These are phyloP conservation scores for Syrrhaptes paradoxus DNA, from an alignment of 2,113 vertebrate genomes.

Conservation along the genomic window DNA sequence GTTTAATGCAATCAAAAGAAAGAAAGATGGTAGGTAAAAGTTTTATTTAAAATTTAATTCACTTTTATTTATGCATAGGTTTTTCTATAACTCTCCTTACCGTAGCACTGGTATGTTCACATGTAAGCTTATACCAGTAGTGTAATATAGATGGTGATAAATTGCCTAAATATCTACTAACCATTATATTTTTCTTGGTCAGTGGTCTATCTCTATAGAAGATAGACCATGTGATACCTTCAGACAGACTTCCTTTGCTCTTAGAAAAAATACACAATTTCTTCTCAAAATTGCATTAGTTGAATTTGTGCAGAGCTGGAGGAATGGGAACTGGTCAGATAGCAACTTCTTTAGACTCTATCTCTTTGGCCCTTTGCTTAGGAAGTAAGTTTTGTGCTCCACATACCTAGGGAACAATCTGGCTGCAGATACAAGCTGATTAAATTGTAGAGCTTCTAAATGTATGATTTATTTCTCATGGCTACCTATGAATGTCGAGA, in stretches of 20 bases:
- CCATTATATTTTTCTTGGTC: background rate
- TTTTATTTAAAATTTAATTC: background rate
- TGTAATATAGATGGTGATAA: background rate
- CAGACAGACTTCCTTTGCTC: background rate
- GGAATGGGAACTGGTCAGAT: background rate
- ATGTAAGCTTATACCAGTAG: background rate
- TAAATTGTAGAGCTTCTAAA: background rate
- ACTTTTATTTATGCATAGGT: background rate
- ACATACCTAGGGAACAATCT: background rate
- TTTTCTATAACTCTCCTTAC: background rate
- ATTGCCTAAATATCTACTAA: background rate
- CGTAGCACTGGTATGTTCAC: background rate
- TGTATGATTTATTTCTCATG: background rate
- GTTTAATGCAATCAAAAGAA: background rate
- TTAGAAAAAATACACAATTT: background rate
- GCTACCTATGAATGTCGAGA: background rate
- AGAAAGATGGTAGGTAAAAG: background rate
- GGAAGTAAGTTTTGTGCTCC: background rate
- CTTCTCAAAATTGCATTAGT: background rate
- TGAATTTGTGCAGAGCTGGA: background rate
- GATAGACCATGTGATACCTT: background rate
- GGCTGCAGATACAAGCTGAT: background rate
- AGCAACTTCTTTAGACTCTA: background rate
- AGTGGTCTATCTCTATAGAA: background rate
- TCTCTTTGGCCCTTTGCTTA: background rate